Conservation (phyloP, 2,888 invertebrate species). For the Nesidiocoris tenuis region DNA sequence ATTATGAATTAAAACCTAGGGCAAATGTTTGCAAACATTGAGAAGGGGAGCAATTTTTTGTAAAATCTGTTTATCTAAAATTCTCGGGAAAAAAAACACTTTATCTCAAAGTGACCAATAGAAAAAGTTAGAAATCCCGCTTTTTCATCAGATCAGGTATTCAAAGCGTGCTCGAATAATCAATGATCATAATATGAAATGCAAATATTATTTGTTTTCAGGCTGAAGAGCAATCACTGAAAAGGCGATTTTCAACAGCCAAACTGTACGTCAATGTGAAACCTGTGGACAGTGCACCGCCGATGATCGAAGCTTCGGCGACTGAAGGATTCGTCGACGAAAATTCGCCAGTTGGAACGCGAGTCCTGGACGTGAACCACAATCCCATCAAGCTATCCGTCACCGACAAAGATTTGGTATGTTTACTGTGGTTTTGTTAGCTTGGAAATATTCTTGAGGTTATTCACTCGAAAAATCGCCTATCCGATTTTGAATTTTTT, state of each 20-base stretch:
- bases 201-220: constrained; percentile 55
- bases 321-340: constrained; percentile 79
- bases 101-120: too few relatives aligned
- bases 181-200: too few relatives aligned
- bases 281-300: constrained; percentile 83
- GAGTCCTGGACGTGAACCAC: constrained; percentile 67
- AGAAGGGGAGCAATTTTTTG: too few relatives aligned
- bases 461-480: not conserved
- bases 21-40: too few relatives aligned
- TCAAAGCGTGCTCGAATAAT: too few relatives aligned
- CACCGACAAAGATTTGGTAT: constrained; percentile 81
- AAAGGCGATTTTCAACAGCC: constrained; percentile 77
- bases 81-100: too few relatives aligned
- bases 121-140: too few relatives aligned
- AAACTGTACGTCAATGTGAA: constrained; percentile 78
- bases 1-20: too few relatives aligned
- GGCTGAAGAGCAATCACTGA: constrained; percentile 81
- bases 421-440: constrained; percentile 50
- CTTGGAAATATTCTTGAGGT: not conserved
- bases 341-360: constrained; percentile 81
- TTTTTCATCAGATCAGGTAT: too few relatives aligned
- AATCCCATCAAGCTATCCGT: constrained; percentile 72
- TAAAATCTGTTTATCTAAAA: too few relatives aligned
- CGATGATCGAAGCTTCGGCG: constrained; percentile 69
- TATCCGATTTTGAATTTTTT: too few relatives aligned